A percentile compares a stretch with the other conserved stretches of the same genome.
phyloP scores from a whole-genome alignment of 2,888 invertebrate genomes.

The Xestia rhomboidea region DNA sequence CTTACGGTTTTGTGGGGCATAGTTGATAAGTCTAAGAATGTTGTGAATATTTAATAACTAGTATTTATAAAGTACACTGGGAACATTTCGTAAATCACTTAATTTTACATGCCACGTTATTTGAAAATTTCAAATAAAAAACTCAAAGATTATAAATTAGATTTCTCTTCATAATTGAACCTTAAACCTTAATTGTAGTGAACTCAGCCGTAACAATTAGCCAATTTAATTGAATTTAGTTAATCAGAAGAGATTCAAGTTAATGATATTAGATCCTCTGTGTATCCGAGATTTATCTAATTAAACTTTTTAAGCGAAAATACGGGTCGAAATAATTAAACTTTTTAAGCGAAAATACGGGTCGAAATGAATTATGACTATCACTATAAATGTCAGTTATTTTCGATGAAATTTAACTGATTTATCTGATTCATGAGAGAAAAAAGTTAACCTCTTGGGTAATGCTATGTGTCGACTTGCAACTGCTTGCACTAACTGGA shows the following conservation, averaged over 20 bases:
- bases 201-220: conserved; percentile 27
- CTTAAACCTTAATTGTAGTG: conserved; percentile 23
- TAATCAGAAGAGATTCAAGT: conserved; percentile 26
- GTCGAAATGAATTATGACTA: not conserved
- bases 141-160: not conserved
- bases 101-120: not conserved
- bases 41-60: not conserved
- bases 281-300: conserved; percentile 31
- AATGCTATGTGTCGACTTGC: no score
- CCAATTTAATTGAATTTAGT: conserved; percentile 25
- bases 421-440: no score
- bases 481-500: no score
- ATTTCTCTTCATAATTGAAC: conserved; percentile 13
- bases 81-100: not conserved
- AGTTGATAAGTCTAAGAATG: not conserved
- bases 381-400: not conserved
- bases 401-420: not conserved
- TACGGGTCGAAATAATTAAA: conserved; percentile 11
- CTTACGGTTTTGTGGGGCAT: not conserved
- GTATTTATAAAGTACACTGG: not conserved
- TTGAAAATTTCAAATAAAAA: not conserved
- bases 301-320: conserved; percentile 10
- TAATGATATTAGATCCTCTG: conserved; percentile 29
- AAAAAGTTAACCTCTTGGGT: no score
- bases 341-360: conserved; percentile 3